phyloP scores from a whole-genome alignment of 2,113 vertebrate species.

The Zingel zingel region DNA sequence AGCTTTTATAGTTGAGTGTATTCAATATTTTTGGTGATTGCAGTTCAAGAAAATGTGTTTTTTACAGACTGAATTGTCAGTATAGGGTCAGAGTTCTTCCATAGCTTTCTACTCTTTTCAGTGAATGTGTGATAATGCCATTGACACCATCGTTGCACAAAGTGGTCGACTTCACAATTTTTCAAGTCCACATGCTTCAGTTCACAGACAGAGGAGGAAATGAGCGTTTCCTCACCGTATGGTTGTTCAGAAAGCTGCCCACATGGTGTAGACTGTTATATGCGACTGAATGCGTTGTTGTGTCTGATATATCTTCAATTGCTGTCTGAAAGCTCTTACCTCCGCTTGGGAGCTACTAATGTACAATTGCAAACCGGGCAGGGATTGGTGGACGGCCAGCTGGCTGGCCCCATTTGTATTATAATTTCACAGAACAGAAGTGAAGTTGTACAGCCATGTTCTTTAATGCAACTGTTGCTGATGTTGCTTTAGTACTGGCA shows the following conservation, averaged over 20 bases:
- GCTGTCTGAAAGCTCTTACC: conserved; percentile 30
- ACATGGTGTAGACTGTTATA: conserved; percentile 15
- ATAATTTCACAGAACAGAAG: conserved; percentile 84
- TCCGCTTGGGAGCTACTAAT: conserved; percentile 10
- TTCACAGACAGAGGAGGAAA: conserved; percentile 21
- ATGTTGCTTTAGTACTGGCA: conserved; percentile 2
- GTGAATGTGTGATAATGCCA: not conserved
- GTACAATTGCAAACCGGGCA: conserved; percentile 21
- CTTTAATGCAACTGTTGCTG: conserved; percentile 40
- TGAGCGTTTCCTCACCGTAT: conserved; percentile 7
- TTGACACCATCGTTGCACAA: not conserved
- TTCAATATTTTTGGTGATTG: not conserved
- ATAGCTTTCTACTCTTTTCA: not conserved
- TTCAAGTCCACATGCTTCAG: not conserved
- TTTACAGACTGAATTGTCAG: not conserved
- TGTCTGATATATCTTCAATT: conserved; percentile 6
- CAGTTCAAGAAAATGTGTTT: not conserved
- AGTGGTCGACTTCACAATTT: not conserved
- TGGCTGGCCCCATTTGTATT: conserved; percentile 80
- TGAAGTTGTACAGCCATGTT: conserved; percentile 30
- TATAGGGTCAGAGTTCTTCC: not conserved
- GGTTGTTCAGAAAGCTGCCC: conserved; percentile 6
- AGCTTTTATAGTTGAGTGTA: not conserved
- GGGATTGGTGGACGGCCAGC: conserved; percentile 40
- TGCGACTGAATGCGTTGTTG: conserved; percentile 17